These are phyloP conservation scores for Panulirus ornatus DNA, from an alignment of 1,140 invertebrate species.

Conservation along the genomic window DNA sequence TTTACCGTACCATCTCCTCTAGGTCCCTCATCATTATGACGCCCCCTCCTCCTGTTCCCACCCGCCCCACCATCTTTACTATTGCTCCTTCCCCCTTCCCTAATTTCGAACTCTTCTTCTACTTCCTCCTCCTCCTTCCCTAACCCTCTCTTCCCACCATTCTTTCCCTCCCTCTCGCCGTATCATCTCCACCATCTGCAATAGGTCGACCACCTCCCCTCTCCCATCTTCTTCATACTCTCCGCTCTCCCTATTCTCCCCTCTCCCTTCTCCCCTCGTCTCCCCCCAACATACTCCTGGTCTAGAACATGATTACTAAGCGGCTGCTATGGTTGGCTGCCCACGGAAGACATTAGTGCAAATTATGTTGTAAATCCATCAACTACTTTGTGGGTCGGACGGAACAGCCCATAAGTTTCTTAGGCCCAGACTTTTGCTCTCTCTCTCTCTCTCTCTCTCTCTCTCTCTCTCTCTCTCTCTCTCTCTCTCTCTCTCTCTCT, in stretches of 20 bases:
- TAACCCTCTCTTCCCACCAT: background rate
- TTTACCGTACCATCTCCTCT: too few relatives aligned
- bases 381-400: constrained; percentile 53
- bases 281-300: constrained; percentile 32
- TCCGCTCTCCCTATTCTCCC: background rate
- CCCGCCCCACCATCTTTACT: background rate
- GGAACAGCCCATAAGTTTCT: constrained; percentile 38
- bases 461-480: background rate
- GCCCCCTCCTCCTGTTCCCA: background rate
- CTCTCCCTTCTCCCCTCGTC: background rate
- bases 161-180: background rate
- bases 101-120: background rate
- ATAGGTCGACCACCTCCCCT: background rate
- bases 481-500: background rate
- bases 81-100: background rate
- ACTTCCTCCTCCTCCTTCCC: background rate
- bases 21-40: background rate
- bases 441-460: constrained; percentile 12
- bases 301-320: constrained; percentile 58
- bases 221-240: background rate
- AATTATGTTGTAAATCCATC: constrained; percentile 67
- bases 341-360: constrained; percentile 60
- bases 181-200: background rate
- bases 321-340: constrained; percentile 36
- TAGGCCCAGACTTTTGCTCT: background rate